Evolutionary conservation across 2,888 invertebrate species (phyloP), one percentile per base, ranked within the genome.

Genomic region (Lithophane leautieri): DNA sequence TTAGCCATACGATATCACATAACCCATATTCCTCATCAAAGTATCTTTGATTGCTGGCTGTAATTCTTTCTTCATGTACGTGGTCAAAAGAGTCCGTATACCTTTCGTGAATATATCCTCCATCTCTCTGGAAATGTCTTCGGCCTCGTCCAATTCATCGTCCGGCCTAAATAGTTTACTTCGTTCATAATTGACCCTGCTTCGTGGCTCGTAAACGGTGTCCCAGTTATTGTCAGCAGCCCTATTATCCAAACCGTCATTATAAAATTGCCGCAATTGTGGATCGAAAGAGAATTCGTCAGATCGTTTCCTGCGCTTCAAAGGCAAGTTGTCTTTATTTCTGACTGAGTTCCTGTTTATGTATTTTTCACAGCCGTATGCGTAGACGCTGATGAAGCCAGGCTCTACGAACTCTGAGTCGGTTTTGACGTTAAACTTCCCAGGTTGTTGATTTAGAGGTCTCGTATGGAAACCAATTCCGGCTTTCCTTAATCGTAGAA

Each of bases 21-120:
- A 98, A 11, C 98, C 98, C 98, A 98, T 98, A 91, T 98, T 98
- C 82, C 98, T 97, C 98, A 98, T 98, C 50, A 98, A 95, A 0
- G 98, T 98, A 90, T 98, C 98, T 91, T 98, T 98, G 73, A 98
- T 98, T 58, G 98, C 98, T 14, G 98, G 98, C 89, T 98, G 98
- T 68, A 98, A 92, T 89, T 98, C 98, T 84, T 97, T 97, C 91
- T 98, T 98, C 98, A 98, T 98, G 88, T 98, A 98, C 44, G 98
- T 98, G 0, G 98, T 98, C 62, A 98, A 92, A 65, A 98, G 97
- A 25, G 98, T 98, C 85, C 98, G 97, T 63, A 98, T 98, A n/a
- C 98, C 98, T 93, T 98, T 97, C 0, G 98, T 97, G 89, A 98
- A 98, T 63, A 98, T 97, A 86, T 98, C 98, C 90, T 98, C 98